A percentile compares a stretch with the other conserved stretches of the same genome.
Conservation (phyloP, 2,888 invertebrate species). For the Archaeoteleia sp. region DNA sequence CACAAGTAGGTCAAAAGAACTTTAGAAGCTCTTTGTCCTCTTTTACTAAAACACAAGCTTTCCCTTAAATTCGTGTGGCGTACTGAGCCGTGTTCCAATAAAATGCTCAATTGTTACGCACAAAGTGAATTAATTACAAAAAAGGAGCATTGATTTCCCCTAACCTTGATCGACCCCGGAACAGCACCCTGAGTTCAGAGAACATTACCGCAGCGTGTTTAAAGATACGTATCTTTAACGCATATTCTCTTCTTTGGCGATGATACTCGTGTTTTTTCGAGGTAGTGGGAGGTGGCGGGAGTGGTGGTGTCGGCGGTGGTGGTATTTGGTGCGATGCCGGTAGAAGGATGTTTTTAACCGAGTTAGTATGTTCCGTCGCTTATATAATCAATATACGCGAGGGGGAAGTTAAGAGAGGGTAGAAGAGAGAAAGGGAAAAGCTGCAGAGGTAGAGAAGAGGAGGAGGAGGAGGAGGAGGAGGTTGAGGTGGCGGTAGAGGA, state of each 20-base stretch:
- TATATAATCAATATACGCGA: constrained; percentile 73
- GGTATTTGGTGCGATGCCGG: constrained; percentile 50
- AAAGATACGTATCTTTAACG: constrained; percentile 53
- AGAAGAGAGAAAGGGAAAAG: constrained; percentile 38
- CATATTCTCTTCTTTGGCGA: constrained; percentile 40
- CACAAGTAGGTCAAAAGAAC: constrained; percentile 42
- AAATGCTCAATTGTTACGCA: neutral
- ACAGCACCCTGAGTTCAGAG: constrained; percentile 4
- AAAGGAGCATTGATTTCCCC: neutral
- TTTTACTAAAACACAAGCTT: constrained; percentile 36
- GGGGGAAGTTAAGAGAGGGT: constrained; percentile 56
- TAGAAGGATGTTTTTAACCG: constrained; percentile 68
- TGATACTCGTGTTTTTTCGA: constrained; percentile 15
- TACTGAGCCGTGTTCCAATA: no score
- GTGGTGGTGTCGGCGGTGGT: constrained; percentile 37
- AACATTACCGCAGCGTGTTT: constrained; percentile 34
- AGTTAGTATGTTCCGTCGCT: constrained; percentile 71
- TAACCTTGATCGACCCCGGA: constrained; percentile 8
- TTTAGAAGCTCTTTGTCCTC: constrained; percentile 41
- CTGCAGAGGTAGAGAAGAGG: constrained; percentile 34
- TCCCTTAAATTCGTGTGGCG: no score
- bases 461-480: constrained; percentile 23
- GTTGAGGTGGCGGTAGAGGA: constrained; percentile 8
- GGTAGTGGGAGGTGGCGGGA: constrained; percentile 18
- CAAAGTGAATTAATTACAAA: no score